These are phyloP conservation scores for Papilio demoleus DNA, from an alignment of 2,888 invertebrate species.

Conservation along the genomic window DNA sequence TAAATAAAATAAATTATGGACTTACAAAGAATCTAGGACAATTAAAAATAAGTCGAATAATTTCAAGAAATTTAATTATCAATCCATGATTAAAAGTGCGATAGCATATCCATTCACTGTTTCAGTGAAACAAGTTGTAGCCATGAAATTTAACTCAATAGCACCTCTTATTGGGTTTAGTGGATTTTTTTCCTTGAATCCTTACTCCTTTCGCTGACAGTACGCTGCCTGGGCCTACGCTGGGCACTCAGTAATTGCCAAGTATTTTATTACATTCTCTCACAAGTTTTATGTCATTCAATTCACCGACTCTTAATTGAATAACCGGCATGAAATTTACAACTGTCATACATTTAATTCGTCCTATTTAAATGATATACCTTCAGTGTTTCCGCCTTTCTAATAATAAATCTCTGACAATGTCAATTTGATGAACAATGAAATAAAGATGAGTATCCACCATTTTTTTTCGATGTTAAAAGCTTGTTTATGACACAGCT, in stretches of 20 bases:
- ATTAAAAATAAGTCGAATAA: not conserved
- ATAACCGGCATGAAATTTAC: constrained; percentile 80
- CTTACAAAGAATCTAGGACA: not conserved
- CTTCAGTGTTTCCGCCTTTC: constrained; percentile 45
- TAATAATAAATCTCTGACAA: not conserved
- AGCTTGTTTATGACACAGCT: no score
- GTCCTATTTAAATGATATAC: constrained; percentile 66
- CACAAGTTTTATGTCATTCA: constrained; percentile 81
- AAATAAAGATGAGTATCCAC: no score
- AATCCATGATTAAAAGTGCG: not conserved
- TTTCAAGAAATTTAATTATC: not conserved
- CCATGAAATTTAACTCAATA: not conserved
- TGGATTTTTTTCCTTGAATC: constrained; percentile 3
- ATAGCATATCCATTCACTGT: no score
- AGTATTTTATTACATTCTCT: constrained; percentile 79
- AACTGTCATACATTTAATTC: constrained; percentile 73
- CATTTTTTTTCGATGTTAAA: not conserved
- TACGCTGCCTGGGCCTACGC: constrained; percentile 53
- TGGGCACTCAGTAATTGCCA: constrained; percentile 76
- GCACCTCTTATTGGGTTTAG: not conserved
- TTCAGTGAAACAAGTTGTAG: not conserved
- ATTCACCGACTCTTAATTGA: constrained; percentile 79
- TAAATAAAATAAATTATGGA: not conserved
- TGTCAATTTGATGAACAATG: not conserved
- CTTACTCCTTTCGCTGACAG: constrained; percentile 21